A percentile compares a stretch with the other conserved stretches of the same genome.
phyloP scores from a whole-genome alignment of 2,888 invertebrate genomes.

The Andrena praecox region DNA sequence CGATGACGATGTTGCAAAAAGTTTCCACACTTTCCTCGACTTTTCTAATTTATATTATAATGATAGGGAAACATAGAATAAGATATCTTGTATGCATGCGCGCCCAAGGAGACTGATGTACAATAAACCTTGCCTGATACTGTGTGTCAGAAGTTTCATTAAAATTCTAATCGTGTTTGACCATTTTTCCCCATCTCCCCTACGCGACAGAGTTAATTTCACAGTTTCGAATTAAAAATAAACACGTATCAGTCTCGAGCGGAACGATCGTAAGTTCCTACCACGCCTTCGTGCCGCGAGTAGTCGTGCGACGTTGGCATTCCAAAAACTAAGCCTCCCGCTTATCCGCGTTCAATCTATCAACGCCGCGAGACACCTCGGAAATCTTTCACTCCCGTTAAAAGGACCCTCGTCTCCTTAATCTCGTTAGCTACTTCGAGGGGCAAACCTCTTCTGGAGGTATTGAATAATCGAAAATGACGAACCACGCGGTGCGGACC shows the following conservation, averaged over 20 bases:
- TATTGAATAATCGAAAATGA: conserved; percentile 29
- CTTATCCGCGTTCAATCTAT: neutral
- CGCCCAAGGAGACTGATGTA: too few species aligned
- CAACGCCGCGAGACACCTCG: neutral
- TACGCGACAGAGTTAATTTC: too few species aligned
- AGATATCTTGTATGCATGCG: too few species aligned
- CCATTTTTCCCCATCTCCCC: too few species aligned
- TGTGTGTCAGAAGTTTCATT: too few species aligned
- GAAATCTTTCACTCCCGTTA: conserved; percentile 14
- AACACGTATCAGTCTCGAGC: conserved; percentile 3
- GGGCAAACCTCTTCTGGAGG: conserved; percentile 27
- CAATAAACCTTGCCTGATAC: neutral
- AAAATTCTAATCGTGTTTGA: too few species aligned
- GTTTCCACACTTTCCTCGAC: too few species aligned
- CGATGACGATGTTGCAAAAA: too few species aligned
- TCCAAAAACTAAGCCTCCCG: too few species aligned
- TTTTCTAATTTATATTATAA: too few species aligned
- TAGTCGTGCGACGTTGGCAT: neutral
- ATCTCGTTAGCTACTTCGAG: conserved; percentile 27
- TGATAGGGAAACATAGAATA: too few species aligned
- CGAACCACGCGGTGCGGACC: neutral
- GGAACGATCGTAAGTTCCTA: neutral
- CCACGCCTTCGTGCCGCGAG: neutral
- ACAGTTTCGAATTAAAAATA: neutral
- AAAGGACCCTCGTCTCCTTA: conserved; percentile 24